phyloP scores from a whole-genome alignment of 2,888 invertebrate genomes.

The Rotaria socialis region DNA sequence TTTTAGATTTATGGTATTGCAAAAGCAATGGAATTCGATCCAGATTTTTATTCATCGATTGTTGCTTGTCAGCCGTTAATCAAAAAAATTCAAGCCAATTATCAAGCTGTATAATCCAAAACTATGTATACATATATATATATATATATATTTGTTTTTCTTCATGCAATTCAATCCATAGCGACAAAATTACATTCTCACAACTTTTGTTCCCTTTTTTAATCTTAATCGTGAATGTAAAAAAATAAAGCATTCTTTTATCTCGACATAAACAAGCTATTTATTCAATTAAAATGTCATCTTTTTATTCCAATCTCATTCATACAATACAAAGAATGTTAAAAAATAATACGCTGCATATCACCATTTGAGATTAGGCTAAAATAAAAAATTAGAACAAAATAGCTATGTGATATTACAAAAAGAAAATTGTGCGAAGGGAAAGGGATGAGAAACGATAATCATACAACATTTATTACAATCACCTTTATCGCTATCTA shows the following conservation, averaged over 20 bases:
- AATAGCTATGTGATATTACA: too few relatives aligned
- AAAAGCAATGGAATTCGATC: constrained; percentile 4
- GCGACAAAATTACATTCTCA: not conserved
- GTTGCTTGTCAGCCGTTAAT: constrained; percentile 9
- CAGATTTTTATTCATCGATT: not conserved
- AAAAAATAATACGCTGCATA: not conserved
- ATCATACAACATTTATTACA: not conserved
- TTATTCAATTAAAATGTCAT: not conserved
- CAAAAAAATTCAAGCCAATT: not conserved
- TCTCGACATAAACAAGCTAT: not conserved
- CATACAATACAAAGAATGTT: not conserved
- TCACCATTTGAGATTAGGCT: not conserved
- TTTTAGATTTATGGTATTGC: constrained; percentile 25
- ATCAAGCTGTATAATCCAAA: not conserved
- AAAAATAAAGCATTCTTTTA: not conserved
- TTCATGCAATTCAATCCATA: not conserved
- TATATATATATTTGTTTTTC: not conserved
- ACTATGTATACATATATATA: not conserved
- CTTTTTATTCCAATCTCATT: not conserved
- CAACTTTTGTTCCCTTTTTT: not conserved
- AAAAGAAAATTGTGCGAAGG: not conserved
- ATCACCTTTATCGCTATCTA: not conserved
- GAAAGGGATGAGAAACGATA: not conserved
- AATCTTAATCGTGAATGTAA: not conserved
- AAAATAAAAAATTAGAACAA: not conserved